Conservation (phyloP, 2,113 vertebrate species). For the Erythrolamprus reginae region DNA sequence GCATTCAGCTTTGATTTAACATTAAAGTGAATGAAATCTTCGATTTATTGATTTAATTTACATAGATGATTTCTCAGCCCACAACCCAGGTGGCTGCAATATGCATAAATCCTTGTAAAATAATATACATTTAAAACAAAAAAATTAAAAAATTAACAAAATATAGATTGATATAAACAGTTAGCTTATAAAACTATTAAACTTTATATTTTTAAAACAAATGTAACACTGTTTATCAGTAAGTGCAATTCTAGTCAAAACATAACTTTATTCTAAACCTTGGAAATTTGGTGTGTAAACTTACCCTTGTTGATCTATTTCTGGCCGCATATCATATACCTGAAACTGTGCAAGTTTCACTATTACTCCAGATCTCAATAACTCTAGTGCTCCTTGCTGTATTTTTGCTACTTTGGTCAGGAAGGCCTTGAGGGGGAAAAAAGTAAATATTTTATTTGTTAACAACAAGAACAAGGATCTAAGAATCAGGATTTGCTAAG, state of each 20-base stretch:
- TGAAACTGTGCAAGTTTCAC: constrained; percentile 89
- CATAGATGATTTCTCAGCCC: background rate
- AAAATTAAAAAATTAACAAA: background rate
- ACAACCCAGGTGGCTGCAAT: background rate
- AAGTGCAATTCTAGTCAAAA: background rate
- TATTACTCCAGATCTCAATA: constrained; percentile 87
- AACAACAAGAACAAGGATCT: background rate
- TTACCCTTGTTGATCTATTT: constrained; percentile 86
- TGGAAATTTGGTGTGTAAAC: background rate
- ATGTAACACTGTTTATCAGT: background rate
- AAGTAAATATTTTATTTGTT: background rate
- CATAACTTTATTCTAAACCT: background rate
- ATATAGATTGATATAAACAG: background rate
- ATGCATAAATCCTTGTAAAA: background rate
- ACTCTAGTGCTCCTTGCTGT: constrained; percentile 84
- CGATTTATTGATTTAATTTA: background rate
- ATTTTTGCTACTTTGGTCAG: constrained; percentile 92
- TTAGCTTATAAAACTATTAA: background rate
- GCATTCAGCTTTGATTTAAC: background rate
- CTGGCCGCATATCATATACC: constrained; percentile 93
- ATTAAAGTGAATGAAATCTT: background rate
- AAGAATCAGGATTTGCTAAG: background rate
- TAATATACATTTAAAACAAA: background rate
- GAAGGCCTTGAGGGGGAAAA: constrained; percentile 75
- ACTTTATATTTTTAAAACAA: background rate